These are phyloP conservation scores for Scaptomyza pallida DNA, from an alignment of 1,140 invertebrate species.

Conservation along the genomic window DNA sequence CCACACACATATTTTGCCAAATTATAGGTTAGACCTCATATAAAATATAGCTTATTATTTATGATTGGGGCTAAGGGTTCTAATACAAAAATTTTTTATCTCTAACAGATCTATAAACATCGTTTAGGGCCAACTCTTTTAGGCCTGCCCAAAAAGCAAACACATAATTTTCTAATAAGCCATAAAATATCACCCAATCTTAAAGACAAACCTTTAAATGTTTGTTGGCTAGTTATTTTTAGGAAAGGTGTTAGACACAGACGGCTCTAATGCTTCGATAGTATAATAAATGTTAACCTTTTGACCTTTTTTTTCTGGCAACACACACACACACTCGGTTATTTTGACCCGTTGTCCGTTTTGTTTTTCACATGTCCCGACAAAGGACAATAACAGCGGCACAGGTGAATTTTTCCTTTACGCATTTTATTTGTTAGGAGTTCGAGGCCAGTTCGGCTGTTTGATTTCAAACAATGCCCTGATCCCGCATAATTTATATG, in stretches of 20 bases:
- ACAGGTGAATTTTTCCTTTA: slow-evolving; percentile 66
- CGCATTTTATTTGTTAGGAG: slow-evolving; percentile 16
- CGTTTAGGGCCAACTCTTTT: slow-evolving; percentile 33
- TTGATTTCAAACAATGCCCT: slow-evolving; percentile 65
- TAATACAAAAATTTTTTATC: slow-evolving; percentile 46
- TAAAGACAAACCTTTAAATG: slow-evolving; percentile 27
- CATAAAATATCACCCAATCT: slow-evolving; percentile 75
- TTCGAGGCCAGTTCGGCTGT: slow-evolving; percentile 21
- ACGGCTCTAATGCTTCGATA: slow-evolving; percentile 36
- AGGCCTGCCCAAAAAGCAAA: slow-evolving; percentile 12
- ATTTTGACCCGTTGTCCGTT: slow-evolving; percentile 46
- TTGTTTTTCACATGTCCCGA: slow-evolving; percentile 59
- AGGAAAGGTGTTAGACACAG: slow-evolving; percentile 62
- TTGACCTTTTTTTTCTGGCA: slow-evolving; percentile 63
- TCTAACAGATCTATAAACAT: slow-evolving; percentile 15
- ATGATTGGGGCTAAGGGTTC: slow-evolving; percentile 19
- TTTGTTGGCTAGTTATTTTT: slow-evolving; percentile 23
- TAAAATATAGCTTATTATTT: slow-evolving; percentile 49
- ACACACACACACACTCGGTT: background rate
- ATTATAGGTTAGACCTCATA: slow-evolving; percentile 49
- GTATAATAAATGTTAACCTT: slow-evolving; percentile 54
- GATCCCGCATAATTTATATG: slow-evolving; percentile 82
- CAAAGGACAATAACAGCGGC: slow-evolving; percentile 49
- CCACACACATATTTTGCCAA: slow-evolving; percentile 57
- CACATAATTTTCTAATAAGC: slow-evolving; percentile 80